These are phyloP conservation scores for Pogonocherus hispidulus DNA, from an alignment of 2,888 invertebrate genomes.

Conservation along the genomic window DNA sequence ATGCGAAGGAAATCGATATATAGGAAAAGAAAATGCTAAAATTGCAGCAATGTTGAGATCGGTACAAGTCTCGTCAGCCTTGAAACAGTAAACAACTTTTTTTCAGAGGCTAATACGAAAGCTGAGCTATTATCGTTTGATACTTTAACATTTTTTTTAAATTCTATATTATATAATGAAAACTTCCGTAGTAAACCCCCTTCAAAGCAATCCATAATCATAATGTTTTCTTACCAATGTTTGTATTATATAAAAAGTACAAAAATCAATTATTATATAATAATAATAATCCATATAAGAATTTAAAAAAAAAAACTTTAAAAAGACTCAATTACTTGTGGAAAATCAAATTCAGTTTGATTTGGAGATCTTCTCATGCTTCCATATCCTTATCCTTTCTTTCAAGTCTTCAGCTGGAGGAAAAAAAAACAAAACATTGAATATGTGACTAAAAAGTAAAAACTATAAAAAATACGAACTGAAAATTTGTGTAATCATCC, in stretches of 20 bases:
- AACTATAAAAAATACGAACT: no score
- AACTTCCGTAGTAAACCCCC: not conserved
- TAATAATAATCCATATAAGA: slow-evolving; percentile 43
- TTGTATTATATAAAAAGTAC: slow-evolving; percentile 45
- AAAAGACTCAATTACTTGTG: slow-evolving; percentile 39
- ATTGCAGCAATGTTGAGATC: slow-evolving; percentile 33
- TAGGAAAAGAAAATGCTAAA: not conserved
- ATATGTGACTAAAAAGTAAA: no score
- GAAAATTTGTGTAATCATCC: no score
- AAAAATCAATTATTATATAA: slow-evolving; percentile 48
- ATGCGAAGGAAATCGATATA: not conserved
- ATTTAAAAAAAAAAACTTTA: slow-evolving; percentile 40
- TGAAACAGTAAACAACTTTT: slow-evolving; percentile 12
- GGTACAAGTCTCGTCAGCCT: slow-evolving; percentile 37
- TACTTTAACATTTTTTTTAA: not conserved
- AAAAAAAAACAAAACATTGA: slow-evolving; percentile 43
- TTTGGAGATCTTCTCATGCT: slow-evolving; percentile 79
- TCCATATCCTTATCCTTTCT: slow-evolving; percentile 89
- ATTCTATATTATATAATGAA: not conserved
- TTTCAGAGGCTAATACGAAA: not conserved
- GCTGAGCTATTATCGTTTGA: not conserved
- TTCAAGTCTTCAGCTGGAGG: slow-evolving; percentile 85
- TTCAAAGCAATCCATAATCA: slow-evolving; percentile 26
- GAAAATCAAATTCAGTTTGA: slow-evolving; percentile 47
- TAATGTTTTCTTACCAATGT: slow-evolving; percentile 27